Conservation (phyloP, 1,140 invertebrate genomes). For the Aplysia californica region DNA sequence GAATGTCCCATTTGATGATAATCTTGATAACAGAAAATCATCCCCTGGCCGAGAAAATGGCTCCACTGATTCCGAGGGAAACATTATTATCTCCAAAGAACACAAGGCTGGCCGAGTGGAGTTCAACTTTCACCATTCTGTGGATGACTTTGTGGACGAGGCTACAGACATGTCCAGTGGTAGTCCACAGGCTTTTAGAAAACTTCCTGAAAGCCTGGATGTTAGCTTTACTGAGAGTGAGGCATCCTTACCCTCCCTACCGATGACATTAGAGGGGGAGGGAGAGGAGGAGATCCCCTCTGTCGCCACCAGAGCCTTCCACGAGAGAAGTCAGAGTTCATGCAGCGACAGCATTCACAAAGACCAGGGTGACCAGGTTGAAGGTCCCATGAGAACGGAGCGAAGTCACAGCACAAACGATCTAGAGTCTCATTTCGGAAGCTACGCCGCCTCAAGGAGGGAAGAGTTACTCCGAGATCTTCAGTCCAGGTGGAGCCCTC, state of each 20-base stretch:
- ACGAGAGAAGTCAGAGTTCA: conserved; percentile 22
- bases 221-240: conserved; percentile 29
- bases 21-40: too few species aligned
- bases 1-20: too few species aligned
- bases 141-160: too few species aligned
- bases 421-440: conserved; percentile 12
- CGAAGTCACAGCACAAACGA: conserved; percentile 27
- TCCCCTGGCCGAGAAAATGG: too few species aligned
- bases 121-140: too few species aligned
- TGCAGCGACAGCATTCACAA: conserved; percentile 23
- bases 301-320: not conserved
- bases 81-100: too few species aligned
- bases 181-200: too few species aligned
- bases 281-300: not conserved
- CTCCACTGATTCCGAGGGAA: too few species aligned
- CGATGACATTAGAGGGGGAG: too few species aligned
- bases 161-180: too few species aligned
- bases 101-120: too few species aligned
- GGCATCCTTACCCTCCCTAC: conserved; percentile 20
- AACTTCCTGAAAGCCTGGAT: conserved; percentile 17
- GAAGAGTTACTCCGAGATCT: conserved; percentile 20
- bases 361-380: not conserved
- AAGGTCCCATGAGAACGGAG: conserved; percentile 18
- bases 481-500: conserved; percentile 32
- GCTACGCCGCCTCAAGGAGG: conserved; percentile 3